These are phyloP conservation scores for Lepidochitona cinerea DNA, from an alignment of 2,888 invertebrate genomes.

Conservation along the genomic window DNA sequence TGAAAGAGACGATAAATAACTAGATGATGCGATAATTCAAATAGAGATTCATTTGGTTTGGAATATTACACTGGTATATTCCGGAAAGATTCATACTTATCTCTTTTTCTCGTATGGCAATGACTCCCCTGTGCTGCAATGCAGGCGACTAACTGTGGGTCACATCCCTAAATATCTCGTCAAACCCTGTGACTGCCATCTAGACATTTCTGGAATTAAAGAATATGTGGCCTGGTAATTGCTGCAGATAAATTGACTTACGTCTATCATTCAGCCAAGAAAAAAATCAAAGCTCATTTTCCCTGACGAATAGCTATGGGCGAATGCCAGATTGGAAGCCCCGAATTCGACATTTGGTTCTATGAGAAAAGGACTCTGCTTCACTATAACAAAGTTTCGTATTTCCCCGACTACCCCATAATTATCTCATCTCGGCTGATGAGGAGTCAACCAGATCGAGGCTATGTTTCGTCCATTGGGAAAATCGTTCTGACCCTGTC, in stretches of 20 bases:
- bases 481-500: background rate
- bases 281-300: slow-evolving; percentile 9
- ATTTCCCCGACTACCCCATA: background rate
- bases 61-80: too few species aligned
- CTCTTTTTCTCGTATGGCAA: too few species aligned
- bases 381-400: background rate
- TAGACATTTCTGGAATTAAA: background rate
- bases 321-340: background rate
- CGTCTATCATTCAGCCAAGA: slow-evolving; percentile 1
- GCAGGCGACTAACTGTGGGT: too few species aligned
- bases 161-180: too few species aligned
- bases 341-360: background rate
- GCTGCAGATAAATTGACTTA: background rate
- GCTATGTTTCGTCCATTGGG: background rate
- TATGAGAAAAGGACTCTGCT: background rate
- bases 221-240: background rate
- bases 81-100: too few species aligned
- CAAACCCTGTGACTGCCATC: too few species aligned
- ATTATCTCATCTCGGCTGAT: background rate
- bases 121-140: too few species aligned
- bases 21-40: too few species aligned
- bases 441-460: background rate
- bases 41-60: too few species aligned
- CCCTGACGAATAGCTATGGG: background rate
- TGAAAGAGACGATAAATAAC: too few species aligned